phyloP scores from a whole-genome alignment of 2,888 invertebrate genomes.

The Microctonus brassicae region DNA sequence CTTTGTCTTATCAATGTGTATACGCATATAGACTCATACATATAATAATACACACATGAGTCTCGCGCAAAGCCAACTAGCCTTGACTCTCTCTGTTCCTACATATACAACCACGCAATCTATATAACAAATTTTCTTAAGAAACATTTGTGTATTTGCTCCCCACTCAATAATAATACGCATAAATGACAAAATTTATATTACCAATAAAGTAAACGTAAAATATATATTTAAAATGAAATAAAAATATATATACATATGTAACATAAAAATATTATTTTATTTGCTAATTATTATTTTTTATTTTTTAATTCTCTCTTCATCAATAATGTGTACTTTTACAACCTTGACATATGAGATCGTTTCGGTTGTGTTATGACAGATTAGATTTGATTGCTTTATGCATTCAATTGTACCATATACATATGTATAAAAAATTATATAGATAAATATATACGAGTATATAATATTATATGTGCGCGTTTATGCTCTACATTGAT shows the following conservation, averaged over 20 bases:
- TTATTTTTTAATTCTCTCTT: background rate
- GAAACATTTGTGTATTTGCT: slow-evolving; percentile 48
- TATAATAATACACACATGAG: slow-evolving; percentile 39
- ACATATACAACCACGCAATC: slow-evolving; percentile 30
- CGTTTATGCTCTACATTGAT: slow-evolving; percentile 54
- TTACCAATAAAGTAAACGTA: background rate
- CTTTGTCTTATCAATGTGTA: slow-evolving; percentile 64
- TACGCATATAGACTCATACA: background rate
- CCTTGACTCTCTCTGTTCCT: slow-evolving; percentile 59
- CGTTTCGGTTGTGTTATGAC: background rate
- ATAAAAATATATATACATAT: too few species aligned
- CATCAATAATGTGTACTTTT: background rate
- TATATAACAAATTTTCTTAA: slow-evolving; percentile 60
- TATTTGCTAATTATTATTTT: background rate
- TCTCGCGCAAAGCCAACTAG: slow-evolving; percentile 53
- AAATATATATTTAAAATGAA: too few species aligned
- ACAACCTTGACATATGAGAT: slow-evolving; percentile 11
- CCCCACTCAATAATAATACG: too few species aligned
- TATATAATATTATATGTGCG: background rate
- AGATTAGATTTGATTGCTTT: slow-evolving; percentile 12
- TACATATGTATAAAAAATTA: too few species aligned
- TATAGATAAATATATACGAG: background rate
- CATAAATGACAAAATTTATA: slow-evolving; percentile 3
- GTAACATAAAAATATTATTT: background rate
- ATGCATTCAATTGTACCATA: background rate